Base-by-base conservation (phyloP, 2,113 vertebrate genomes). In the Hiodon tergisus region DNA sequence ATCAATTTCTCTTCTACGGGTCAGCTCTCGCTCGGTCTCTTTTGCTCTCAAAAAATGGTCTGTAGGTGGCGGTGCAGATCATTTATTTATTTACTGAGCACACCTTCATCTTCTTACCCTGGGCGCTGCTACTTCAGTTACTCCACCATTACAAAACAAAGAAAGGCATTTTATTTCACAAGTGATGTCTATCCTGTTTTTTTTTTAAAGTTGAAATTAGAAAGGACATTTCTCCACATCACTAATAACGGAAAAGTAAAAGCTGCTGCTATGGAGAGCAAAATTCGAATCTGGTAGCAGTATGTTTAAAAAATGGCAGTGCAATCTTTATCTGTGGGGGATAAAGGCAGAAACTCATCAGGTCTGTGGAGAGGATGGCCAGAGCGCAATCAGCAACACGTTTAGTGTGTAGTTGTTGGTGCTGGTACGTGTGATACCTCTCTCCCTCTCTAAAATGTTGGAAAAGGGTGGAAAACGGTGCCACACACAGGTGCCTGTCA, bases 41-140 rank as follows among this genome's bases (percentile, higher is more conserved):
- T 69, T 31, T 3, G 47, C 55, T 68, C 58, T 11, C 63, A 14
- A 55, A 54, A 58, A 5, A 59, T 59, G 53, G 52, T 55, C 73
- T 75, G 73, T 68, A 75, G 73, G 54, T 75, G 73, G 73, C 73
- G 68, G 73, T 58, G 65, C 73, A 74, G 53, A 74, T 74, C 53
- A 67, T 67, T 67, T 67, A 17, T 67, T 14, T 14, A 74, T 55
- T 54, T 48, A 57, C 52, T 17, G 16, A 58, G 8, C 53, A 57
- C 69, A 47, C 4, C 16, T 69, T 69, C 48, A 54, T 69, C 51
- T 69, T 55, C n/a, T 69, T 54, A 54, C 52, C 7, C 51, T 69
- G 51, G 52, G 50, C 51, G 53, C n/a, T n/a, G 67, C 52, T 48
- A 16, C 6, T 31, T 50, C 68, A 52, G 16, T 7, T n/a, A 31